These are phyloP conservation scores for Cantharis rustica DNA, from an alignment of 2,888 invertebrate species.

Conservation along the genomic window DNA sequence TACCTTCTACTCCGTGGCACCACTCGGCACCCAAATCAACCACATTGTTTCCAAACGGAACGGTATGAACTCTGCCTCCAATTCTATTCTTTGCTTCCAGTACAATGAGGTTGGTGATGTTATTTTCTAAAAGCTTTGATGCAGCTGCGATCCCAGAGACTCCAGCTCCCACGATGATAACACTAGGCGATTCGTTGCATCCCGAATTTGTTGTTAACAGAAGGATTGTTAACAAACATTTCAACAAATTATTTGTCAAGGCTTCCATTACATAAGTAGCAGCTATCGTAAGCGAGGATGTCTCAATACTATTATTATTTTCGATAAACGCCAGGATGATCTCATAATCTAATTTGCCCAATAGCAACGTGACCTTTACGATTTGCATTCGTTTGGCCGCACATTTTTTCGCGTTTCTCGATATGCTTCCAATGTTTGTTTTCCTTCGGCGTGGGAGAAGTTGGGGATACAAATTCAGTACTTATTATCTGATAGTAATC, in stretches of 20 bases:
- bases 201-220: neutral
- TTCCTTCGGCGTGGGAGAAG: neutral
- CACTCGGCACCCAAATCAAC: constrained; percentile 50
- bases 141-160: constrained; percentile 60
- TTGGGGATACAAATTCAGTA: neutral
- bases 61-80: constrained; percentile 46
- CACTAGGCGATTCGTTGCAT: neutral
- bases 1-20: constrained; percentile 49
- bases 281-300: neutral
- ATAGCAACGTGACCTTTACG: neutral
- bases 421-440: neutral
- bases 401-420: neutral
- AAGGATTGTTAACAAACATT: neutral
- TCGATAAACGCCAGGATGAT: neutral
- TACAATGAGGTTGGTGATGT: constrained; percentile 56
- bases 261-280: neutral
- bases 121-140: constrained; percentile 54
- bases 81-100: constrained; percentile 49
- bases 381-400: neutral
- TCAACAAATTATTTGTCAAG: neutral
- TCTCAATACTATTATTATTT: neutral
- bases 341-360: neutral
- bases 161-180: constrained; percentile 33
- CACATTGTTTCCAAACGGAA: constrained; percentile 33
- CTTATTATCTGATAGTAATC: neutral